Base-by-base conservation (phyloP, 2,888 invertebrate genomes). In the Homarus gammarus region DNA sequence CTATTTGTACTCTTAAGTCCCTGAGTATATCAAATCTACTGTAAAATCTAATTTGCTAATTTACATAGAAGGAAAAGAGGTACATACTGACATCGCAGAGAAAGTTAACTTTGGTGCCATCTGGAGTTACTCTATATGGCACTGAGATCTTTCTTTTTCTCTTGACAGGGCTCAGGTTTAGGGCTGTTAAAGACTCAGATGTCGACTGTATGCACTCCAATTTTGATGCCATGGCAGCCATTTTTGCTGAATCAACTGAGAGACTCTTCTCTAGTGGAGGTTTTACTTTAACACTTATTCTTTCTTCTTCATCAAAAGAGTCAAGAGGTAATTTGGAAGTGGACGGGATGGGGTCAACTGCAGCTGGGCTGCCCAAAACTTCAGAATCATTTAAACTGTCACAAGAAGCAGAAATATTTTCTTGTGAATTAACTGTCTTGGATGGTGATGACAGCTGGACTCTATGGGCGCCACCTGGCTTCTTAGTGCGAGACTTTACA, bases 71-170 rank as follows among this genome's bases (percentile, higher is more conserved):
- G n/a, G 36, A 70, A 73, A 38, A 77, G 40, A 40, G 84, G 85
- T 89, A 91, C 91, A 81, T 90, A 91, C 91, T 90, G 87, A 90
- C 90, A 73, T 91, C 90, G 79, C 90, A 90, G 84, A 90, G 90
- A 87, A 91, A 91, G 86, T 88, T 88, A 75, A 91, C 88, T 77
- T 78, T 90, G n/a, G 91, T 91, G 51, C 91, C 91, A 85, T 90
- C 88, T 36, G 90, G 87, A 10, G 90, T 88, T 72, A 90, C 51
- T 70, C 90, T 85, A 78, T 82, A 91, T 61, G 91, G 91, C 85
- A 90, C 84, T 15, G 88, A 87, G 40, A 91, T 82, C 82, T 90
- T 91, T 56, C 81, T 90, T 72, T 73, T 84, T 68, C 27, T 90
- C 75, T 84, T 85, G 78, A 83, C 83, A 27, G 88, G 88, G 70